Conservation (phyloP, 2,888 invertebrate species). For the Microctonus aethiopoides region DNA sequence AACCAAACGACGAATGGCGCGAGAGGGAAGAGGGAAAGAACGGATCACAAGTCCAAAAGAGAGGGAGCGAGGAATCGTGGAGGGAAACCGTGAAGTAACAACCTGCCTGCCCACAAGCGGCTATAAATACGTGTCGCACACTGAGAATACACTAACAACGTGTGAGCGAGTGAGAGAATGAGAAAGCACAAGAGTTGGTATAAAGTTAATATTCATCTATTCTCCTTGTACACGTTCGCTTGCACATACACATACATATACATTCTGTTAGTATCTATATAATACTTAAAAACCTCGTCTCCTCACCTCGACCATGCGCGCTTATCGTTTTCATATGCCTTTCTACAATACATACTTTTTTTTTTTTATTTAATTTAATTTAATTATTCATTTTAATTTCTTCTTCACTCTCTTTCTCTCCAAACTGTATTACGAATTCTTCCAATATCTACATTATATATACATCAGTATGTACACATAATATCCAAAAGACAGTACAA, state of each 20-base stretch:
- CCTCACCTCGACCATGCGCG: constrained; percentile 5
- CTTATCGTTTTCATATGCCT: constrained; percentile 1
- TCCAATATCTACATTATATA: background rate
- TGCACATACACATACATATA: constrained; percentile 1
- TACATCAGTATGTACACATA: too few relatives aligned
- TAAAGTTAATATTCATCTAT: constrained; percentile 34
- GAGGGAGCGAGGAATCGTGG: constrained; percentile 1
- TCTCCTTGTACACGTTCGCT: constrained; percentile 22
- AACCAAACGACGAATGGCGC: too few relatives aligned
- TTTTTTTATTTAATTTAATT: background rate
- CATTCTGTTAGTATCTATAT: background rate
- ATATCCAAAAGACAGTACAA: too few relatives aligned
- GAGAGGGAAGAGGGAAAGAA: background rate
- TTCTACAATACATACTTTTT: background rate
- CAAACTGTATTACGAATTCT: too few relatives aligned
- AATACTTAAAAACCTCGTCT: constrained; percentile 16
- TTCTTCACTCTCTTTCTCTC: background rate
- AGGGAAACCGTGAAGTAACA: constrained; percentile 30
- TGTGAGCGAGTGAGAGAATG: constrained; percentile 11
- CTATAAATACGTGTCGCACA: constrained; percentile 35
- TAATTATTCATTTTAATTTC: background rate
- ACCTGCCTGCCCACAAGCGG: constrained; percentile 29
- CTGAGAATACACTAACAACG: constrained; percentile 13
- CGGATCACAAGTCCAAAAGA: background rate
- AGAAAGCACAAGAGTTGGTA: constrained; percentile 7